phyloP scores from a whole-genome alignment of 2,797 vertebrate genomes.

The Margarornis squamiger region DNA sequence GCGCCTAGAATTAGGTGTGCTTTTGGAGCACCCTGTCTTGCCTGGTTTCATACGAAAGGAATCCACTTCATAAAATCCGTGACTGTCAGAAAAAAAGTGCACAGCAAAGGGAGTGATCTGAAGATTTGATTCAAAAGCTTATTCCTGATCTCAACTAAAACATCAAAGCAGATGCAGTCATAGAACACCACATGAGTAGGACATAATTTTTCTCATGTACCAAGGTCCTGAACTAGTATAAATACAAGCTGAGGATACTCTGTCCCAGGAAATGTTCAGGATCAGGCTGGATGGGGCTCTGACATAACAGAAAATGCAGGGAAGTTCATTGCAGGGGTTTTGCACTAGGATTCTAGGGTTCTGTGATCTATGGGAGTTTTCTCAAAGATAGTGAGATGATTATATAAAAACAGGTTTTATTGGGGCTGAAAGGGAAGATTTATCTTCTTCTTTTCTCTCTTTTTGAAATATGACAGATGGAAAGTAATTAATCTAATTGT shows the following conservation, averaged over 20 bases:
- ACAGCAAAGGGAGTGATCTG: neutral
- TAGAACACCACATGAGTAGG: neutral
- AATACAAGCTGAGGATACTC: neutral
- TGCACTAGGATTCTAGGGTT: neutral
- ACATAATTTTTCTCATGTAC: neutral
- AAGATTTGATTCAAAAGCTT: neutral
- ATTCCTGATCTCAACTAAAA: neutral
- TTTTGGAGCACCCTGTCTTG: neutral
- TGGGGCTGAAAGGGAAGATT: neutral
- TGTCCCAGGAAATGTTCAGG: too few species aligned
- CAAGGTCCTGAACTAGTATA: neutral
- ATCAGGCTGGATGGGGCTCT: accelerated
- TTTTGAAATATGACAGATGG: neutral
- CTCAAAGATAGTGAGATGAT: neutral
- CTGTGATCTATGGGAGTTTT: neutral
- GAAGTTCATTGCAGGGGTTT: accelerated
- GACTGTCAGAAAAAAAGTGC: neutral
- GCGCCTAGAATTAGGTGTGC: neutral
- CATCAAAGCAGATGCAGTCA: neutral
- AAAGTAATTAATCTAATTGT: neutral
- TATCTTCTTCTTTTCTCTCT: neutral
- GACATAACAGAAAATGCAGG: neutral
- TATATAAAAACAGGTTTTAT: neutral
- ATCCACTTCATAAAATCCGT: neutral
- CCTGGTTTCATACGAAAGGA: neutral